Percentiles rank a stretch among this genome's conserved stretches.
Conservation (phyloP, 1,140 invertebrate species). For the Drosophila guanche region DNA sequence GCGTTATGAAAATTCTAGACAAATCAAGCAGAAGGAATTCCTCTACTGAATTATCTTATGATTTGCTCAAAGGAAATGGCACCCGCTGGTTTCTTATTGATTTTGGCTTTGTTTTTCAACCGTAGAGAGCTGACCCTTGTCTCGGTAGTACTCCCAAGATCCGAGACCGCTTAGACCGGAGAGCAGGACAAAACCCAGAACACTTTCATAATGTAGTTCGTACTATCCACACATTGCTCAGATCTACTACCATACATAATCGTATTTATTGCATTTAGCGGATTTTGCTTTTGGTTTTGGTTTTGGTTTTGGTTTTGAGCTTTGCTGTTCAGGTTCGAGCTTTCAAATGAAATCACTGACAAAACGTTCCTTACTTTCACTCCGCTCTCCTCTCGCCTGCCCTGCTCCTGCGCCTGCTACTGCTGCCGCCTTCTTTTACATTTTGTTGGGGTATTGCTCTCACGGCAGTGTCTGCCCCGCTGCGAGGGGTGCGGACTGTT, state of each 20-base stretch:
- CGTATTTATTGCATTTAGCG: slow-evolving; percentile 29
- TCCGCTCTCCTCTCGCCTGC: slow-evolving; percentile 55
- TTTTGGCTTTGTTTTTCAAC: slow-evolving; percentile 25
- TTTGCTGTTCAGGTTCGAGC: slow-evolving; percentile 68
- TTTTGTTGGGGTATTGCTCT: neutral
- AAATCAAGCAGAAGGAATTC: too few relatives aligned
- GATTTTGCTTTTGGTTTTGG: slow-evolving; percentile 56
- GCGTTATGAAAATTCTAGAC: too few relatives aligned
- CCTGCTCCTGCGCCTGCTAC: slow-evolving; percentile 31
- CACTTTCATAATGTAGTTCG: slow-evolving; percentile 37
- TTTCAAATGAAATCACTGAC: slow-evolving; percentile 69
- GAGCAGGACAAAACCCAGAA: slow-evolving; percentile 26
- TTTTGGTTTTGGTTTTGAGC: slow-evolving; percentile 60
- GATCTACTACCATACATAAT: neutral
- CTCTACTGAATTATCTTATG: slow-evolving; percentile 18
- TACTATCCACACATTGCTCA: slow-evolving; percentile 35
- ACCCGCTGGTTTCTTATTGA: slow-evolving; percentile 48
- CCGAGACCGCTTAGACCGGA: slow-evolving; percentile 25
- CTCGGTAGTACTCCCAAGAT: slow-evolving; percentile 14
- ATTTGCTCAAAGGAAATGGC: slow-evolving; percentile 50
- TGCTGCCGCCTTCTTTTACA: slow-evolving; percentile 10
- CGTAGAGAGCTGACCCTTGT: slow-evolving; percentile 33
- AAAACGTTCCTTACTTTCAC: slow-evolving; percentile 66
- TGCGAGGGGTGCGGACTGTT: slow-evolving; percentile 91
- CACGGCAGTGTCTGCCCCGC: slow-evolving; percentile 74